Evolutionary conservation across 2,113 vertebrate species (phyloP).

Genomic region (Piprites chloris): DNA sequence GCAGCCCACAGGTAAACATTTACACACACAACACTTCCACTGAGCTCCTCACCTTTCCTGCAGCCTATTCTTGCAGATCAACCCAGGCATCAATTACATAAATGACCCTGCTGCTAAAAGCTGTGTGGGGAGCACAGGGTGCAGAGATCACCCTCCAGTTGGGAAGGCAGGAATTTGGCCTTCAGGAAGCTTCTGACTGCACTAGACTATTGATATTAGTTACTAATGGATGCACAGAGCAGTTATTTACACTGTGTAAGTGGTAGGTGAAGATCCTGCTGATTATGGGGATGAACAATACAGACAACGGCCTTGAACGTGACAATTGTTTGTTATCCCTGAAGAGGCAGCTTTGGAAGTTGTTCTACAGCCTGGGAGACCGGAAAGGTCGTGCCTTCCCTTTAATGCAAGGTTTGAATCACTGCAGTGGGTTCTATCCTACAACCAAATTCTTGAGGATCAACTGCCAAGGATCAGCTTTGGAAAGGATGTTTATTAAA

Average conservation of each 20-base stretch:
- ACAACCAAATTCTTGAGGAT: neutral
- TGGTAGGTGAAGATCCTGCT: neutral
- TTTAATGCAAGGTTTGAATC: neutral
- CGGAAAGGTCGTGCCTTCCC: neutral
- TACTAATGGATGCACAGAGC: neutral
- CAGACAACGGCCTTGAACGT: neutral
- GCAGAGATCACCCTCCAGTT: neutral
- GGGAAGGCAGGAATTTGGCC: neutral
- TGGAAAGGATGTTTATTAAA: neutral
- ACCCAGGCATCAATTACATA: neutral
- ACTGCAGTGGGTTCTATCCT: fast-evolving
- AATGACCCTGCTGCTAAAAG: neutral
- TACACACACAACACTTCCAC: neutral
- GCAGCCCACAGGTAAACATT: neutral
- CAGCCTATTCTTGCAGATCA: neutral
- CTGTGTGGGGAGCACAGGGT: fast-evolving
- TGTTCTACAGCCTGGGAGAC: neutral
- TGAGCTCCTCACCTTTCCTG: neutral
- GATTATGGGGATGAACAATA: neutral
- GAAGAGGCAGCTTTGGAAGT: neutral
- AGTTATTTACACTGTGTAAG: fast-evolving
- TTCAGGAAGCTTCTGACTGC: neutral
- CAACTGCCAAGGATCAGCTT: neutral
- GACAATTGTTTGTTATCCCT: neutral
- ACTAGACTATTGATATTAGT: neutral